These are phyloP conservation scores for Anas georgica DNA, from an alignment of 2,797 vertebrate genomes.

Conservation along the genomic window DNA sequence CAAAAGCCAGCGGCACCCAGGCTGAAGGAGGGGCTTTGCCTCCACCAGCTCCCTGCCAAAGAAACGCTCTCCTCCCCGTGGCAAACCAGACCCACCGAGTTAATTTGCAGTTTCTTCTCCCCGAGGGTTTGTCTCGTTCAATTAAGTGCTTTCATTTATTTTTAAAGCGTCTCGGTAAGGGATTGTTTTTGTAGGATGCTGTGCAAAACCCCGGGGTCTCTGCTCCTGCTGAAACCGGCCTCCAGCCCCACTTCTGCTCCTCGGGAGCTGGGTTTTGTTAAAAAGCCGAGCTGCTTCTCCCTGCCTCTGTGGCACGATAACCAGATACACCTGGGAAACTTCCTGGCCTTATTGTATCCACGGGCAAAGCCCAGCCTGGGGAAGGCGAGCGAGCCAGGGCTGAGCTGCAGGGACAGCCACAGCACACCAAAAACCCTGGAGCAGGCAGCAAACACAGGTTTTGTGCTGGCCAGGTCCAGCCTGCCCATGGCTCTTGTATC, in stretches of 20 bases:
- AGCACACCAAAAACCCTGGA: accelerated
- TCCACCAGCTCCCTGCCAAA: not conserved
- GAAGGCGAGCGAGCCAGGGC: not conserved
- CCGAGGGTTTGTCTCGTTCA: not conserved
- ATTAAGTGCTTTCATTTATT: slow-evolving; percentile 20
- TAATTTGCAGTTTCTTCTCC: not conserved
- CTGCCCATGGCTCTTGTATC: not conserved
- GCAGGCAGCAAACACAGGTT: not conserved
- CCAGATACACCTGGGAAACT: not conserved
- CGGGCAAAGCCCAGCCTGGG: not conserved
- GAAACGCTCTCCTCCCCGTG: not conserved
- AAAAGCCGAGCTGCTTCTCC: not conserved
- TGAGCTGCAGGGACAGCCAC: not conserved
- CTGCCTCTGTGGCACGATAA: not conserved
- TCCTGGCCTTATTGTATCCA: not conserved
- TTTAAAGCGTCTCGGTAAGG: not conserved
- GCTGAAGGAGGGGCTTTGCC: not conserved
- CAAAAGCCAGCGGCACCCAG: not conserved
- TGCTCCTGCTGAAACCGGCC: not conserved
- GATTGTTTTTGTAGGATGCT: slow-evolving; percentile 19
- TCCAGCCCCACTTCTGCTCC: not conserved
- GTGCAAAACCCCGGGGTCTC: not conserved
- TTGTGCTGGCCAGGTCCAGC: accelerated
- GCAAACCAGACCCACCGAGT: accelerated
- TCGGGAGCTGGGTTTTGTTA: not conserved